phyloP scores from a whole-genome alignment of 2,797 vertebrate species.

The Ibycter americanus region DNA sequence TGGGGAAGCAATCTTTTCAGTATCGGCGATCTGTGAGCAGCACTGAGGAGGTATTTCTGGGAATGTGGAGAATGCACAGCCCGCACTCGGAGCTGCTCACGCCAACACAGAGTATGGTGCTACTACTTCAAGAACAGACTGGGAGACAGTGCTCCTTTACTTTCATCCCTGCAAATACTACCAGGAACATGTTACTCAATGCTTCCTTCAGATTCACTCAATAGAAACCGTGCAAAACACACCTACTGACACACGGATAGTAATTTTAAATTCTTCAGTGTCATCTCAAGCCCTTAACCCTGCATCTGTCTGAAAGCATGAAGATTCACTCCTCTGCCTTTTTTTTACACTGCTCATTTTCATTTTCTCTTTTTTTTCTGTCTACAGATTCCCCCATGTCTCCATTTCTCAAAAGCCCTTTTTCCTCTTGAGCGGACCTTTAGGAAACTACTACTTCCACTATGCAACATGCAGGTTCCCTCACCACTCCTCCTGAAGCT shows the following conservation, averaged over 20 bases:
- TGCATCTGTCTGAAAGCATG: background rate
- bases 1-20: background rate
- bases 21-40: fast-evolving
- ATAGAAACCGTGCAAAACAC: background rate
- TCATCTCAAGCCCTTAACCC: background rate
- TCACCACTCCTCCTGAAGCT: background rate
- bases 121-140: background rate
- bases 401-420: background rate
- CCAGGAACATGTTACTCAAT: background rate
- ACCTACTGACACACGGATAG: background rate
- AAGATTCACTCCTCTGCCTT: background rate
- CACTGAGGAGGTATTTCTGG: background rate
- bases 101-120: background rate
- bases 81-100: background rate
- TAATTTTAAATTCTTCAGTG: background rate
- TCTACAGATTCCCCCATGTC: background rate
- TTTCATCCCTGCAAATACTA: background rate
- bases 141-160: background rate
- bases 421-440: background rate
- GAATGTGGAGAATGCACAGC: background rate
- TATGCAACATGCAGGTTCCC: background rate
- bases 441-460: background rate
- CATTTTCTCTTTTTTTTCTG: background rate
- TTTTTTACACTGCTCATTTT: background rate
- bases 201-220: background rate